These are phyloP conservation scores for Thryonomys swinderianus DNA, from an alignment of 2,113 vertebrate species.

Conservation along the genomic window DNA sequence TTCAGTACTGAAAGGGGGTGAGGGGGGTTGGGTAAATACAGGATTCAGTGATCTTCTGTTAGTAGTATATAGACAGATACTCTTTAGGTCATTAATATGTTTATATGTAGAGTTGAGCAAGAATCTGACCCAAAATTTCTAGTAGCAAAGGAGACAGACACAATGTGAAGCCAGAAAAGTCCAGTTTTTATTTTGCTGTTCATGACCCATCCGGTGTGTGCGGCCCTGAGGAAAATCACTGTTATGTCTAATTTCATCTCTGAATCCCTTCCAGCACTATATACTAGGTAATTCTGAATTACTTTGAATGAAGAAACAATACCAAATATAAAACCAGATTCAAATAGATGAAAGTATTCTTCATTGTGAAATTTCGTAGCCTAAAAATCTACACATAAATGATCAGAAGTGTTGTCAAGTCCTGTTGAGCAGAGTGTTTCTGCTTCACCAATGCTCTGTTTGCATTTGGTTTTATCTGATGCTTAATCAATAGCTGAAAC, in stretches of 20 bases:
- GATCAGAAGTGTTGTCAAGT: not conserved
- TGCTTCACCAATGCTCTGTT: constrained; percentile 31
- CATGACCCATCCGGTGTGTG: not conserved
- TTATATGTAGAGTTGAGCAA: not conserved
- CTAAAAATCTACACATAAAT: not conserved
- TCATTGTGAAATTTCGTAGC: not conserved
- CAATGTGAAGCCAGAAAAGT: not conserved
- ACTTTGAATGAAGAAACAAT: constrained; percentile 28
- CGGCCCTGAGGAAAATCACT: not conserved
- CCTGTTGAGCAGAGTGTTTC: constrained; percentile 23
- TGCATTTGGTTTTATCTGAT: constrained; percentile 57
- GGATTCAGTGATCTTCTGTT: not conserved
- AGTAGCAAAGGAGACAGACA: not conserved
- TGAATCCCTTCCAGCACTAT: not conserved
- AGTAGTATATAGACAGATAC: not conserved
- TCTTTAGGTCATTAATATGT: not conserved
- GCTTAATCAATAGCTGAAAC: constrained; percentile 70
- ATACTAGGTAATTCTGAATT: not conserved
- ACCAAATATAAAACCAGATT: not conserved
- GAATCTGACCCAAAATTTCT: not conserved
- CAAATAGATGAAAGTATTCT: not conserved
- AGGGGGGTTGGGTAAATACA: not conserved
- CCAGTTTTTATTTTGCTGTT: not conserved
- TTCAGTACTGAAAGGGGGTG: not conserved
- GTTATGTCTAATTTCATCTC: not conserved